Evolutionary conservation across 53 echinoderm and acorn worm species (phyloP), one percentile per base, ranked within the genome.

Genomic region (Temnopleurus reevesii): DNA sequence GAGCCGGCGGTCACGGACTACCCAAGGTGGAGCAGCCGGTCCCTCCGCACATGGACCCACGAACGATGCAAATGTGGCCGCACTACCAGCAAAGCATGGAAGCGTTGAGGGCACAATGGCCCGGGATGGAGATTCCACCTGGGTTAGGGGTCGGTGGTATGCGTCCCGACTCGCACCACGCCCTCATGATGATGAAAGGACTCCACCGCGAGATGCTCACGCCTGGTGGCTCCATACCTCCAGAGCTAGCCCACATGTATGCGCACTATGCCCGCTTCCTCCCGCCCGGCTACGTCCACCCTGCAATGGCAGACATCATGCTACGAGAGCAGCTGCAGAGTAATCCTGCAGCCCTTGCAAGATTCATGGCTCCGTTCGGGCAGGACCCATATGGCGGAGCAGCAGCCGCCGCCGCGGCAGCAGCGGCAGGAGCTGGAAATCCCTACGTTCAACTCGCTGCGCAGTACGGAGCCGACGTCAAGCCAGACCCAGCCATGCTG

Each of bases 201-300:
- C 89, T 93, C 81, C 93, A 93, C 46, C 95, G 91, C 21, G 92
- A 93, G 82, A 86, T 81, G 92, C 84, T 83, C 25, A 77, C 81
- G 24, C 53, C 86, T 9, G 46, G 92, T 81, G 60, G 93, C 55
- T 12, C 83, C 54, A 34, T 94, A 41, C 94, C 92, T 28, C 94
- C 92, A 1, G 94, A 94, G 53, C 90, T 92, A 89, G 94, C 94
- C 38, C 92, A 92, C 55, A 92, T 94, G 92, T 94, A 92, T 63
- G 92, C 94, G n/a, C 90, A 94, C 63, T 92, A 94, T 76, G 81
- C 92, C 31, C 90, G 94, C 23, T 91, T 92, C 87, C 61, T 92
- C 26, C 83, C 64, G 1, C 90, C 88, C 7, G 89, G 63, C 26
- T 91, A 91, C 81, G 90, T 90, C 81, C 94, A 94, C 57, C 94